Base-by-base conservation (phyloP, 2,113 vertebrate genomes). In the Psilopogon haemacephalus region DNA sequence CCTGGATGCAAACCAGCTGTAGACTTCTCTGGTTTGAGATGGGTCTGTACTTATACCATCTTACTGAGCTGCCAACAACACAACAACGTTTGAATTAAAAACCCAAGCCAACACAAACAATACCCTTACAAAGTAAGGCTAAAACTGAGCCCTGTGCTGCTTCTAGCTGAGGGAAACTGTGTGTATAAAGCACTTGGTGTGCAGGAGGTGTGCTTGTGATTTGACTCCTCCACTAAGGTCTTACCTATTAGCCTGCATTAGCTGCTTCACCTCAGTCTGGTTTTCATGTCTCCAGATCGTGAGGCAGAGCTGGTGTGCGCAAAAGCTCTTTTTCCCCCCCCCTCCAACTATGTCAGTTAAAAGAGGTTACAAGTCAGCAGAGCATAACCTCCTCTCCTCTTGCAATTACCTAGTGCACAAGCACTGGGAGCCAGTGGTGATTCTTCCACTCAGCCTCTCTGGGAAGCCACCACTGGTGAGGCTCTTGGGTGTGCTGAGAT, bases 271-370 rank as follows among this genome's bases (percentile, higher is more conserved):
- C 56, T 76, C 55, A 13, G 1, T 59, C 58, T 76, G 35, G 5
- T 52, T 40, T 37, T 40, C 72, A 37, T 0, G 0, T 21, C 72
- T 73, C 24, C 33, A 59, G 32, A 5, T 6, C 14, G n/a, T 23
- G 23, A 56, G 23, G 13, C 20, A 35, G 23, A 44, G 35, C 38
- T 59, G 35, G 1, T 58, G 64, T 44, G 64, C 3, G 1, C 55
- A 6, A 33, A 75, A 77, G 62, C 52, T 15, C 80, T 59, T 23
- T 89, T 38, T 28, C 4, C 5, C 33, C 4, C 5, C 33, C 1
- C 5, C 17, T 74, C 63, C 5, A 2, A 1, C 50, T 23, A 2
- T n/a, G 65, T 46, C 65, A 60, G 60, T 28, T 27, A 17, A n/a
- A 30, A 81, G 56, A n/a, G 32, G 52, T 37, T 70, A 11, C 11